Conservation (phyloP, 2,888 invertebrate genomes). For the Cheilosia vernalis region DNA sequence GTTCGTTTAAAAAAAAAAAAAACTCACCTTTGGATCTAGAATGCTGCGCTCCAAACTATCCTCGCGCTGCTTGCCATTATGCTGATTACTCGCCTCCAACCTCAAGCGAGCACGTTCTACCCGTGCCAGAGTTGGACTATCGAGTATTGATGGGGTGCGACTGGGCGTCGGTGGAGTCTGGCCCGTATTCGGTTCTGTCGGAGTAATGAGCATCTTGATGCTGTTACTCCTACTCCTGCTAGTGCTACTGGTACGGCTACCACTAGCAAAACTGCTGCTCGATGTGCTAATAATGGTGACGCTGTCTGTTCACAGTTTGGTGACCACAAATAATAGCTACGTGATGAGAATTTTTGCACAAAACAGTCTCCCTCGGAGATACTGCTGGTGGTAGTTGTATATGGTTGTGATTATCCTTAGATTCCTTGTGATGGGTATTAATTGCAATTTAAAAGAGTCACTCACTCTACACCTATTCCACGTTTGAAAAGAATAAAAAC, state of each 20-base stretch:
- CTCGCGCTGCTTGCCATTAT: slow-evolving; percentile 80
- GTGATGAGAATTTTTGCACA: slow-evolving; percentile 39
- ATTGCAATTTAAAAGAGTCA: slow-evolving; percentile 39
- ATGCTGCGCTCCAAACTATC: slow-evolving; percentile 82
- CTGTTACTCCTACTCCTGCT: slow-evolving; percentile 70
- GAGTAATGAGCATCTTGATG: slow-evolving; percentile 70
- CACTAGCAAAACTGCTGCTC: slow-evolving; percentile 74
- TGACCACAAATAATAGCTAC: slow-evolving; percentile 35
- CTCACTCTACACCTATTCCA: slow-evolving; percentile 19
- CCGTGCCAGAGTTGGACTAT: slow-evolving; percentile 86
- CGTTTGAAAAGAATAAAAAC: not conserved
- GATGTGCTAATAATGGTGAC: slow-evolving; percentile 72
- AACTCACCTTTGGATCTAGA: slow-evolving; percentile 79
- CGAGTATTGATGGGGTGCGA: slow-evolving; percentile 84
- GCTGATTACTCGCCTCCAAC: slow-evolving; percentile 82
- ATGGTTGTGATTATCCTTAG: slow-evolving; percentile 19
- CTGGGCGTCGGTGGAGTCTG: slow-evolving; percentile 77
- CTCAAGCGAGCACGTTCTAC: slow-evolving; percentile 86
- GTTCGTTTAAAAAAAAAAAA: not conserved
- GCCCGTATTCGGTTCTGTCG: slow-evolving; percentile 69
- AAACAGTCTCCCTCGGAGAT: not conserved
- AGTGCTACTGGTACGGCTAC: slow-evolving; percentile 72
- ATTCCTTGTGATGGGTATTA: slow-evolving; percentile 31
- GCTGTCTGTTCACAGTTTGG: slow-evolving; percentile 50
- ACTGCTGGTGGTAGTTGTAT: not conserved